phyloP scores from a whole-genome alignment of 2,888 invertebrate species.

The Drosophila neotestacea region DNA sequence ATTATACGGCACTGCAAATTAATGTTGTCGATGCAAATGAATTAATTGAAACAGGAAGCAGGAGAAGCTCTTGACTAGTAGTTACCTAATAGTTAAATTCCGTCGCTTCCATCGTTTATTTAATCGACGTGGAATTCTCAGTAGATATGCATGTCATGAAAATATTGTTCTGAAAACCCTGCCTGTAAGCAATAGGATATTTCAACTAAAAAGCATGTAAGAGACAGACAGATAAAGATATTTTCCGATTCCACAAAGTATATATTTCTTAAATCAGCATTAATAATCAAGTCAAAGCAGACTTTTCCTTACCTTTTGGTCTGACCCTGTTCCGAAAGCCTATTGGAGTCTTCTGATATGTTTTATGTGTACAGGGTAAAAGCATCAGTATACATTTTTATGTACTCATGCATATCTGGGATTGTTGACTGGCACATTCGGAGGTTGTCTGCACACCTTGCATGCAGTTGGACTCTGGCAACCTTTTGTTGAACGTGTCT shows the following conservation, averaged over 20 bases:
- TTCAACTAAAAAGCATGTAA: too few species aligned
- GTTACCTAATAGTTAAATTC: too few species aligned
- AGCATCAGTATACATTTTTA: conserved; percentile 1
- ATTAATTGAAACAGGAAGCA: conserved; percentile 16
- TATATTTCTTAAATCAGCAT: too few species aligned
- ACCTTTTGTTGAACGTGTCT: conserved; percentile 24
- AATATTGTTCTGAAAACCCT: too few species aligned
- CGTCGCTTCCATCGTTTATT: too few species aligned
- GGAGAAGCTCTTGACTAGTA: too few species aligned
- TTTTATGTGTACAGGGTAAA: background rate
- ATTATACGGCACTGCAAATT: background rate
- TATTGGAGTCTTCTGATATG: background rate
- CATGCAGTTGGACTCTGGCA: conserved; percentile 20
- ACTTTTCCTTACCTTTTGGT: background rate
- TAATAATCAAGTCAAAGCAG: too few species aligned
- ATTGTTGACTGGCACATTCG: background rate
- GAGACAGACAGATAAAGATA: too few species aligned
- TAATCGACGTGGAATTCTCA: too few species aligned
- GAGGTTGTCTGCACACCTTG: conserved; percentile 8
- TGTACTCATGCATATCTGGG: conserved; percentile 4
- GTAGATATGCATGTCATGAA: too few species aligned
- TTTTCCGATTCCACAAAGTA: too few species aligned
- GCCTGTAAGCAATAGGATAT: too few species aligned
- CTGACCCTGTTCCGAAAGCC: background rate
- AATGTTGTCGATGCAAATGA: conserved; percentile 6